Base-by-base conservation (phyloP, 2,113 vertebrate genomes). In the Antigone vipio region DNA sequence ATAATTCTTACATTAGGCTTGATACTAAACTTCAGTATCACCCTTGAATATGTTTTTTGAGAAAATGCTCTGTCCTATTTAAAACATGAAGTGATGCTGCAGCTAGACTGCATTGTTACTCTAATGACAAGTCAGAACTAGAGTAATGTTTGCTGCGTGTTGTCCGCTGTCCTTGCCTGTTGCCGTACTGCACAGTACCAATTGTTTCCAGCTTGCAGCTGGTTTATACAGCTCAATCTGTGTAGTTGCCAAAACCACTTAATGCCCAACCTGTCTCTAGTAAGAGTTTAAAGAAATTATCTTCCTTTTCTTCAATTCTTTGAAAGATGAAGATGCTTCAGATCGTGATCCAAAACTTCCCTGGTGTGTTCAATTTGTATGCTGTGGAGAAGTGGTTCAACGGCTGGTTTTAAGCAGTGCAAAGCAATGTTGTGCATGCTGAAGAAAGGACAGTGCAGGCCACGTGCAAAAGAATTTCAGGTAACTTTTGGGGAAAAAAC, bases 141-240 rank as follows among this genome's bases (percentile, higher is more conserved):
- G 83, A 92, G 56, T 60, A 64, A 42, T 53, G 18, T 55, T 87
- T 56, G 38, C 60, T 47, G 71, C 15, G 8, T 42, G 15, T 75
- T 94, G 58, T 68, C 68, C 15, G 6, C 44, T 88, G 56, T 60
- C 84, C 85, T 92, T 93, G 71, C 88, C 88, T 44, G 38, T 83
- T 97, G 87, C 77, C 5, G 2, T 88, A 67, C n/a, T 30, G 85
- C 94, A 79, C 69, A 64, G 52, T 40, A 92, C 69, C 64, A 18
- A 71, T 88, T 72, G 64, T 96, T 95, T 91, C 82, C 59, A 93
- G 60, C 47, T 72, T 74, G 60, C 72, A 94, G 79, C 76, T 91
- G 74, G 66, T 95, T 52, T 22, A 40, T 27, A 49, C 53, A 45
- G 38, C 78, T 95, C 79, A 20, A n/a, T 82, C 44, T 58, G 52